These are phyloP conservation scores for Paramormyrops kingsleyae DNA, from an alignment of 2,113 vertebrate genomes.

Conservation along the genomic window DNA sequence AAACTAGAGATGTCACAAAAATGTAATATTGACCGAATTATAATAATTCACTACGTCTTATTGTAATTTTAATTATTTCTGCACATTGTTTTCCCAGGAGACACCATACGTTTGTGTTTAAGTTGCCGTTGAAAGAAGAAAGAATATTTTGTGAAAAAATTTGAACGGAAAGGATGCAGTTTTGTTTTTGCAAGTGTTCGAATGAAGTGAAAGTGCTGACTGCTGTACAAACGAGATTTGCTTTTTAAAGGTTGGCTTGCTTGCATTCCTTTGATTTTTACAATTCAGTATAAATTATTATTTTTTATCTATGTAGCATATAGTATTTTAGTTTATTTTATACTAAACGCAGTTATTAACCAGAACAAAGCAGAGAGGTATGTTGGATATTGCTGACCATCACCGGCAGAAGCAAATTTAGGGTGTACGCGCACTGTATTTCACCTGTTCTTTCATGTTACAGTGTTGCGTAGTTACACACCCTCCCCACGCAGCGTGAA, in stretches of 20 bases:
- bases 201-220: neutral
- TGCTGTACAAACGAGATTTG: neutral
- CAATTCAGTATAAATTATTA: neutral
- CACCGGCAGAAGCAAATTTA: neutral
- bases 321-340: neutral
- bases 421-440: neutral
- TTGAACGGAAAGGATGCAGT: neutral
- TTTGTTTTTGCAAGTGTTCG: neutral
- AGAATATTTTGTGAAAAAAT: neutral
- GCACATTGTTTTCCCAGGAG: neutral
- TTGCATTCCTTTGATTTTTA: neutral
- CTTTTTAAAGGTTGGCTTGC: neutral
- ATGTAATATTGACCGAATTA: conserved; percentile 3
- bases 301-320: neutral
- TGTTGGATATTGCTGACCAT: neutral
- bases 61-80: neutral
- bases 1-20: neutral
- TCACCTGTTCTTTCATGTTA: neutral
- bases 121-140: neutral
- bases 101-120: neutral
- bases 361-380: neutral
- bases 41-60: conserved; percentile 11
- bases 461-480: neutral
- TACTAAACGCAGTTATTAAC: neutral
- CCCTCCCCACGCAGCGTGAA: neutral